These are phyloP conservation scores for Himalopsyche kuldschensis DNA, from an alignment of 2,888 invertebrate species.

Conservation along the genomic window DNA sequence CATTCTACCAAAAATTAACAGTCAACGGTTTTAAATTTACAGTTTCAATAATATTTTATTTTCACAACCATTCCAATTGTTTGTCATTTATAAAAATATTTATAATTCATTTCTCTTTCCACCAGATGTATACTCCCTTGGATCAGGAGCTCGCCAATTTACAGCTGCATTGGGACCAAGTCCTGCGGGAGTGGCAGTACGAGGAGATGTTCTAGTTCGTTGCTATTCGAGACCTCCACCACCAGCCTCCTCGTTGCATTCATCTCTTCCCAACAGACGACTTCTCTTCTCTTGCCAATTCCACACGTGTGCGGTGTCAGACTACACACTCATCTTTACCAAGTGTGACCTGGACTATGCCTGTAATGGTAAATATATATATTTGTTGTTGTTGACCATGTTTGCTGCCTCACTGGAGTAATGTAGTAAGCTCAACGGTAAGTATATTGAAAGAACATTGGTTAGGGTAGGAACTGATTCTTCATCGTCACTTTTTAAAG, in stretches of 20 bases:
- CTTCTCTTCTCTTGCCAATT: slow-evolving; percentile 89
- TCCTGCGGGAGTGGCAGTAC: slow-evolving; percentile 74
- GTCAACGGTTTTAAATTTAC: no score
- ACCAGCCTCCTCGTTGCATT: slow-evolving; percentile 45
- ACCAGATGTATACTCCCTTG: slow-evolving; percentile 70
- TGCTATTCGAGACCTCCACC: slow-evolving; percentile 73
- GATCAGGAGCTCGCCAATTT: slow-evolving; percentile 66
- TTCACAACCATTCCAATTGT: neutral
- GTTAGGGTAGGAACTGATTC: neutral
- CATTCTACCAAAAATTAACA: no score
- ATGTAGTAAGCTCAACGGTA: neutral
- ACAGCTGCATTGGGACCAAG: slow-evolving; percentile 58
- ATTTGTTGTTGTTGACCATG: slow-evolving; percentile 5
- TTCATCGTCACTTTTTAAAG: neutral
- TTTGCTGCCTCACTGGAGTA: neutral
- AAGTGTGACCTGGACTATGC: slow-evolving; percentile 86
- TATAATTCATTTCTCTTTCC: slow-evolving; percentile 25
- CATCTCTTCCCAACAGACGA: slow-evolving; percentile 51
- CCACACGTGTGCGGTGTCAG: slow-evolving; percentile 90
- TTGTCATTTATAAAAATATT: neutral
- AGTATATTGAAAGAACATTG: no score
- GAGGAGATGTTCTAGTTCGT: slow-evolving; percentile 89
- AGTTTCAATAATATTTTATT: neutral
- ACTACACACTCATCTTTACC: slow-evolving; percentile 81
- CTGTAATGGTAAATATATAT: slow-evolving; percentile 66